Conservation (phyloP, 2,888 invertebrate species). For the Mamestra brassicae region DNA sequence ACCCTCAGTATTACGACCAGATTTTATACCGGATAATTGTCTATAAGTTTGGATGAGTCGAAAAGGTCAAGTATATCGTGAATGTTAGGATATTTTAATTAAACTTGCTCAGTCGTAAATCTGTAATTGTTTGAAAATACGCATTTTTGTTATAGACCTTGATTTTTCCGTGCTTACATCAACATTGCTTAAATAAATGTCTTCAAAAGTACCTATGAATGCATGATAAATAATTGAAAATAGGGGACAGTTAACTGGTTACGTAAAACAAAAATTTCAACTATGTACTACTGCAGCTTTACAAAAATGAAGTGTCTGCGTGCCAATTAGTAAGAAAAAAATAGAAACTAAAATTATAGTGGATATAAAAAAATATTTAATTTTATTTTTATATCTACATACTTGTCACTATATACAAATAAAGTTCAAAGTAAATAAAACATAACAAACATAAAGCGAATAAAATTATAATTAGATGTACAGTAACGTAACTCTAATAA, state of each 20-base stretch:
- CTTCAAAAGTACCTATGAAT: slow-evolving; percentile 10
- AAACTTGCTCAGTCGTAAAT: not conserved
- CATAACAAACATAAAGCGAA: slow-evolving; percentile 62
- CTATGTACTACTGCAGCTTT: slow-evolving; percentile 10
- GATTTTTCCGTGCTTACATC: not conserved
- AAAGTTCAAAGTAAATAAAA: slow-evolving; percentile 63
- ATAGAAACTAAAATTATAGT: slow-evolving; percentile 65
- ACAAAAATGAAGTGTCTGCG: slow-evolving; percentile 42
- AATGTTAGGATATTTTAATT: not conserved
- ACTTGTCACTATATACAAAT: slow-evolving; percentile 67
- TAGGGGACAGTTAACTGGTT: slow-evolving; percentile 8
- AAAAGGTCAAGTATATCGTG: not conserved
- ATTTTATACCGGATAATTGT: not conserved
- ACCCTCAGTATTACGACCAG: not conserved
- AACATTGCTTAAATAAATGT: slow-evolving; percentile 1
- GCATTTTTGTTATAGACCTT: not conserved
- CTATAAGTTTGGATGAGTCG: not conserved
- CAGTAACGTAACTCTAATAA: slow-evolving; percentile 51
- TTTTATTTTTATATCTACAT: slow-evolving; percentile 66
- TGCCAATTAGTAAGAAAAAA: slow-evolving; percentile 62
- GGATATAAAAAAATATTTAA: slow-evolving; percentile 64
- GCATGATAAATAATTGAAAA: slow-evolving; percentile 17
- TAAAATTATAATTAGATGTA: slow-evolving; percentile 59
- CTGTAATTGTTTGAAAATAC: not conserved
- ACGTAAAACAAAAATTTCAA: slow-evolving; percentile 27